Base-by-base conservation (phyloP, 2,888 invertebrate species). In the Xylocampa areola region DNA sequence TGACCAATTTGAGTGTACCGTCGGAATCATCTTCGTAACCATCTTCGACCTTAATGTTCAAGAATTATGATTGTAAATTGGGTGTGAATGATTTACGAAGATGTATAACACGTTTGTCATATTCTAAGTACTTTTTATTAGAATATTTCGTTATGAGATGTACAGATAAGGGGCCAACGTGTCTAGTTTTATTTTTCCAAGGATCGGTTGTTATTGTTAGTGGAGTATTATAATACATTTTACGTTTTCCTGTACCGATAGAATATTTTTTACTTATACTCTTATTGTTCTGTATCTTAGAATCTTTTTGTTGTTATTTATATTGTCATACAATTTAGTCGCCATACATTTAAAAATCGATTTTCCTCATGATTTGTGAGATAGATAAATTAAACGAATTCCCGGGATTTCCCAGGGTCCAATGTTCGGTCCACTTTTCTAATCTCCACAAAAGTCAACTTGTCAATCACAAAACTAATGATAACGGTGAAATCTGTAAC, bases 111-210 rank as follows among this genome's bases (percentile, higher is more conserved):
- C 75, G 67, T 67, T 76, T 73, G 68, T 75, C 68, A 70, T 69
- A 73, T 68, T 73, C 76, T 79, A 81, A 79, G 85, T 87, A 87
- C 84, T 88, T 90, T 90, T 89, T 90, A 85, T 89, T 87, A 86
- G 80, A 86, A 88, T 88, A 88, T 89, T 88, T 86, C 82, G 80
- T 86, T 83, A 74, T 69, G 75, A 89, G 91, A 90, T 91, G 79
- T 79, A 72, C 81, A 76, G 92, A 91, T 91, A 91, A 86, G 85
- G 80, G 68, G 79, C 70, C 70, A 47, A 76, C 80, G 84, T 80
- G 83, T 87, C 86, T 87, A 82, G 86, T 84, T 82, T 80, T 82
- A 84, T 87, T 86, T 67, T 89, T 84, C 79, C 79, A 79, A 85
- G 81, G 81, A 86, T 89, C 83, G 81, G 80, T 81, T 80, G 77